Base-by-base conservation (phyloP, 35 echinoderm and acorn worm species). In the Anneissia japonica region DNA sequence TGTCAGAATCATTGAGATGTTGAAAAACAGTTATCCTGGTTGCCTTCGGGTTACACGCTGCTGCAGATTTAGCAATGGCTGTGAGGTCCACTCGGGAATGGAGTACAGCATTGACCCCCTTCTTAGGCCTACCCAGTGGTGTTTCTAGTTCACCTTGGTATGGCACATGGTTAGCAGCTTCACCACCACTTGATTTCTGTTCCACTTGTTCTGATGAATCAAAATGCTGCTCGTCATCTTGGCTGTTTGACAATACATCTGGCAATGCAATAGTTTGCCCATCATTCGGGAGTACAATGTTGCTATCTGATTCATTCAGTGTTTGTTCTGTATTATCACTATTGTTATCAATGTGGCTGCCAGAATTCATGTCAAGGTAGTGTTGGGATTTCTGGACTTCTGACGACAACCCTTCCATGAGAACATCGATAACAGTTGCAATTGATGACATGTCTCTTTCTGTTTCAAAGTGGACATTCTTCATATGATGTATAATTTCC, bases 21-120 rank as follows among this genome's bases (percentile, higher is more conserved):
- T 90, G 89, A 0, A 99, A 86, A 35, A 99, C 89, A 3, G 92
- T 99, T 46, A 99, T 99, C 9, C 83, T 87, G 5, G 92, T 94
- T 0, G 92, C 92, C 13, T 91, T 86, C 19, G 96, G 91, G 77
- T 97, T 92, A 37, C 87, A 91, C 35, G 86, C 74, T 13, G 92
- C 80, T 3, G 96, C 89, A 12, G 91, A 82, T 76, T 89, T 85
- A 31, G 89, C 89, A 10, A 99, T 87, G 0, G 80, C 91, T 36
- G 91, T 55, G 26, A 93, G 88, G 76, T 98, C 95, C 29, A 98
- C 37, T 35, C 26, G 11, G 7, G 51, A 64, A 12, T 64, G 51
- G 26, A 64, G 51, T 2, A 64, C 21, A 12, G 51, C 10, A 64
- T 64, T 64, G 51, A 64, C 40, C 4, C 4, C 14, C 4, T 43